phyloP scores from a whole-genome alignment of 35 echinoderm and acorn worm genomes.

The Ophioderma brevispina region DNA sequence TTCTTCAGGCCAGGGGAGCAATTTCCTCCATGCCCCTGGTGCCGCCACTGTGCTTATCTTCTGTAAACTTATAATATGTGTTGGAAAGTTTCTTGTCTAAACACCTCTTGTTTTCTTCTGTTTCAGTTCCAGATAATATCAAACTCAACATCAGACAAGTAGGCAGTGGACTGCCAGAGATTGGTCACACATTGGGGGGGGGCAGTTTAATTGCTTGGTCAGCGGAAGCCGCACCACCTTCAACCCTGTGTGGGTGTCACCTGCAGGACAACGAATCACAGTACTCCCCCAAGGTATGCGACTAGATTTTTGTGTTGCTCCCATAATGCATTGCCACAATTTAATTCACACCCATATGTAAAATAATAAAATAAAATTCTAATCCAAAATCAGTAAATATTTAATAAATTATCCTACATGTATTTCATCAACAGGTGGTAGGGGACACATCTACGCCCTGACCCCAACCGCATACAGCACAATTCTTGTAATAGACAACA shows the following conservation, averaged over 20 bases:
- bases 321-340: no score
- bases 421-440: no score
- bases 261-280: conserved; percentile 47
- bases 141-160: conserved; percentile 52
- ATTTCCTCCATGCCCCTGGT: no score
- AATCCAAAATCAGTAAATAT: no score
- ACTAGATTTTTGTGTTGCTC: no score
- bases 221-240: conserved; percentile 20
- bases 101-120: no score
- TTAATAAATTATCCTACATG: no score
- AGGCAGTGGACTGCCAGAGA: conserved; percentile 3
- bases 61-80: no score
- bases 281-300: conserved; percentile 32
- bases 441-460: conserved; percentile 31
- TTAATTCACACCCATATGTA: not conserved
- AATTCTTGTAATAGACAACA: conserved; percentile 50
- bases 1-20: no score
- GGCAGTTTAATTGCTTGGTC: conserved; percentile 55
- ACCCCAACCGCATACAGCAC: conserved; percentile 26
- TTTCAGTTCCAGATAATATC: conserved; percentile 3
- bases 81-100: no score
- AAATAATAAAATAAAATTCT: not conserved
- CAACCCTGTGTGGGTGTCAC: conserved; percentile 63
- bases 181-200: conserved; percentile 37
- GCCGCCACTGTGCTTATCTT: no score